Evolutionary conservation across 30 jellyfish, hydroid and myxozoan species (phyloP).

Genomic region (Hydractinia symbiolongicarpus): DNA sequence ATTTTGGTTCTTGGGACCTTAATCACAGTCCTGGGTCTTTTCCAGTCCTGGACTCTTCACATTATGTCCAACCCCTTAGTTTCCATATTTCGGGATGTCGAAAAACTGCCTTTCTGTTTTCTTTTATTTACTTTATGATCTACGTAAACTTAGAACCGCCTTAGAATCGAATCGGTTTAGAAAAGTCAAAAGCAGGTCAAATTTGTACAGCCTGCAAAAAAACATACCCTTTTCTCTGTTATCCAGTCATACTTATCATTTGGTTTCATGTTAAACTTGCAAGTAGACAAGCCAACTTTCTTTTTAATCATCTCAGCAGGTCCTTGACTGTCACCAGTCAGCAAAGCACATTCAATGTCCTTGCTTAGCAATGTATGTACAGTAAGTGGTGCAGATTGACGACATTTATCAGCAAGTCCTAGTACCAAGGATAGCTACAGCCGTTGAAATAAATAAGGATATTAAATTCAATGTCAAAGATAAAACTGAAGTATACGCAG

Average conservation of each 20-base stretch:
- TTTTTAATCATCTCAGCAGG: conserved; percentile 67
- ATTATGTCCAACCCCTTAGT: too few species aligned
- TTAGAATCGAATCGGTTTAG: too few species aligned
- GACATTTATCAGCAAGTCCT: conserved; percentile 83
- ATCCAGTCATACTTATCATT: conserved; percentile 74
- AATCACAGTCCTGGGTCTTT: too few species aligned
- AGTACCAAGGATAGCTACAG: conserved; percentile 55
- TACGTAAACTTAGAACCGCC: too few species aligned
- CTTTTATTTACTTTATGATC: too few species aligned
- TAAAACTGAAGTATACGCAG: too few species aligned
- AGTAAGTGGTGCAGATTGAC: conserved; percentile 57
- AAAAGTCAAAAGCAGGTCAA: background rate
- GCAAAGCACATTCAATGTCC: conserved; percentile 40
- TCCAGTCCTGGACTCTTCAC: too few species aligned
- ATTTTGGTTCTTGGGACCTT: too few species aligned
- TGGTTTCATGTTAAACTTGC: conserved; percentile 67
- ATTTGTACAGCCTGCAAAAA: background rate
- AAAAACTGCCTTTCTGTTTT: too few species aligned
- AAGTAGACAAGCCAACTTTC: conserved; percentile 44
- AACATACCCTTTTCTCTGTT: conserved; percentile 40
- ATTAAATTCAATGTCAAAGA: too few species aligned
- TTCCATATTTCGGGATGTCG: too few species aligned
- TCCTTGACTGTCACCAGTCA: conserved; percentile 94
- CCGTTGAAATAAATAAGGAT: background rate
- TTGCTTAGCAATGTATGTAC: conserved; percentile 27